These are phyloP conservation scores for Zosterops japonicus DNA, from an alignment of 2,113 vertebrate genomes.

Conservation along the genomic window DNA sequence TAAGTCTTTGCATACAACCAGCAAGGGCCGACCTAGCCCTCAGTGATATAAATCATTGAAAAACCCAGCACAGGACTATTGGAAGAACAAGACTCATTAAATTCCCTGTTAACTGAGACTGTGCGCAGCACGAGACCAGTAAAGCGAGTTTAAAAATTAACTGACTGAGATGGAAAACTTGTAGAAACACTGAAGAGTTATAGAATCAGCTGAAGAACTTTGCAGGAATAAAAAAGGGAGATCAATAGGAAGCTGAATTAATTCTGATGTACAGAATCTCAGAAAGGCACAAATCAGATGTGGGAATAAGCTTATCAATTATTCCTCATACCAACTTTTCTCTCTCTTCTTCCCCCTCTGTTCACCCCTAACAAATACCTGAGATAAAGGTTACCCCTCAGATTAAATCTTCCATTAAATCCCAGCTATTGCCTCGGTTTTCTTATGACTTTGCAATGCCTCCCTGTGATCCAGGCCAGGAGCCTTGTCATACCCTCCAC, in stretches of 20 bases:
- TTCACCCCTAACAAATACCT: background rate
- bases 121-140: background rate
- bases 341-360: background rate
- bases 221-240: background rate
- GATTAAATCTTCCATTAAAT: conserved; percentile 39
- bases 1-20: background rate
- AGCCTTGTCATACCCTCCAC: background rate
- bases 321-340: background rate
- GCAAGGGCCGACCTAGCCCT: background rate
- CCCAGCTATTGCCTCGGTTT: conserved; percentile 3
- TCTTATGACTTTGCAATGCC: background rate
- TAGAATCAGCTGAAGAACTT: background rate
- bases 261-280: background rate
- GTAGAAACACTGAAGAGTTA: background rate
- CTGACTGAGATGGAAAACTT: background rate
- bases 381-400: conserved; percentile 7
- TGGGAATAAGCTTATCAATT: background rate
- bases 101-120: background rate
- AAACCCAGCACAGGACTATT: background rate
- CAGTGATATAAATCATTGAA: background rate
- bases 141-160: background rate
- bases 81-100: background rate
- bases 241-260: background rate
- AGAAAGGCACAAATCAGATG: background rate
- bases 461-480: background rate